Evolutionary conservation across 1,140 invertebrate genomes (phyloP), one percentile per base, ranked within the genome.

Genomic region (Penaeus japonicus): DNA sequence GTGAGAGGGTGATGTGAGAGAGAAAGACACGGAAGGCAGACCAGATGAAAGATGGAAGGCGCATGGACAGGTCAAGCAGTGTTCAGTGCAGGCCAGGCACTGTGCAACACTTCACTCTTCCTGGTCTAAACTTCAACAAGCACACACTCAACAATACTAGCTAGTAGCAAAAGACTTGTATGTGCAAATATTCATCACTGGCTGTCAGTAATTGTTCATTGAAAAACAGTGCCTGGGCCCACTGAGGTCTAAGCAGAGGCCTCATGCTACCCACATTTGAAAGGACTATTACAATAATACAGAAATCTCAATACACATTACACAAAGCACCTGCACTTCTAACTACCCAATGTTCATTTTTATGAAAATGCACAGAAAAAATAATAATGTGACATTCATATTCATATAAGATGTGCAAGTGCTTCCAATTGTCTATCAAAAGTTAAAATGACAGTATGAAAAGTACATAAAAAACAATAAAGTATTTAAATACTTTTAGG

Each of bases 31-130:
- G 55, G 86, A 88, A 73, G 65, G 77, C 55, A 82, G 65, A 83
- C n/a, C 47, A 62, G 86, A 88, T 82, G 65, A 77, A 88, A 77
- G 47, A 88, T 83, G 79, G 53, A 87, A 87, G 79, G 79, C 85
- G n/a, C 57, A 73, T 88, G 86, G 86, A 88, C 80, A 88, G 79
- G 79, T 88, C 59, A 88, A 88, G 86, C 86, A 75, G 57, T 88
- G 62, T 17, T 83, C 80, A 88, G 86, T 82, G 70, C 80, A 77
- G 81, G 70, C 80, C 86, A 88, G 86, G 54, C 80, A 88, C 86
- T 88, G 86, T 83, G 81, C 65, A 77, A 57, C 70, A 75, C 65
- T 77, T 20, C 79, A 39, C 55, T 53, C 47, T 78, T 65, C 77
- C 47, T 47, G 27, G 32, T 7, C 32, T 27, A 84, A 53, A 35